Conservation (phyloP, 2,113 vertebrate species). For the Zosterops japonicus region DNA sequence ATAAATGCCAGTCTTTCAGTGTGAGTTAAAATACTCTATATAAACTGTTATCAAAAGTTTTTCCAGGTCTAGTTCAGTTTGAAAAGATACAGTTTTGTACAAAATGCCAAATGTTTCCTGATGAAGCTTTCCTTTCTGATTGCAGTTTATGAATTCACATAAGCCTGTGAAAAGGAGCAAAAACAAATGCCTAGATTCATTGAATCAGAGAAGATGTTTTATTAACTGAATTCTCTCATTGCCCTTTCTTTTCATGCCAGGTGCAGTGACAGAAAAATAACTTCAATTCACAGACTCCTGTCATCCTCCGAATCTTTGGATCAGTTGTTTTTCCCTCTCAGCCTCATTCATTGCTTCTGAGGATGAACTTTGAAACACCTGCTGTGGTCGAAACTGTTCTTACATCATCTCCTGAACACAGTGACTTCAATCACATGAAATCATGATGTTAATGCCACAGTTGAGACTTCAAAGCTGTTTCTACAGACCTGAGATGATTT, state of each 20-base stretch:
- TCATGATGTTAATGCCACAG: neutral
- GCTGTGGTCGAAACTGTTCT: neutral
- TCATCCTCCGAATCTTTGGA: neutral
- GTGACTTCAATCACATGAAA: neutral
- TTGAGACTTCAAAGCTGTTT: neutral
- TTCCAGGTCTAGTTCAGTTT: neutral
- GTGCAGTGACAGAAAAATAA: slow-evolving; percentile 24
- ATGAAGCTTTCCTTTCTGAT: neutral
- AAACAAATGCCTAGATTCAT: slow-evolving; percentile 12
- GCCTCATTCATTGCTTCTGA: neutral
- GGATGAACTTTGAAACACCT: neutral
- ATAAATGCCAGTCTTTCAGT: neutral
- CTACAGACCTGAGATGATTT: neutral
- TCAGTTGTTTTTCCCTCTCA: neutral
- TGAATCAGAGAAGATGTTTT: slow-evolving; percentile 1
- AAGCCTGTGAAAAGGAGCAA: slow-evolving; percentile 15
- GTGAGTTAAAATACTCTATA: neutral
- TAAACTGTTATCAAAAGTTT: neutral
- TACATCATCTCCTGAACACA: neutral
- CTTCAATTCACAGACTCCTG: neutral
- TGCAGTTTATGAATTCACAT: neutral
- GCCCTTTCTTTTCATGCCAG: slow-evolving; percentile 22
- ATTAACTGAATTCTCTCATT: neutral
- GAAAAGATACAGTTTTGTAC: neutral
- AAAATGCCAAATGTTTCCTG: neutral